Percentiles rank a stretch among this genome's conserved stretches.
Conservation (phyloP, 53 echinoderm and acorn worm species). For the Mesocentrotus franciscanus region DNA sequence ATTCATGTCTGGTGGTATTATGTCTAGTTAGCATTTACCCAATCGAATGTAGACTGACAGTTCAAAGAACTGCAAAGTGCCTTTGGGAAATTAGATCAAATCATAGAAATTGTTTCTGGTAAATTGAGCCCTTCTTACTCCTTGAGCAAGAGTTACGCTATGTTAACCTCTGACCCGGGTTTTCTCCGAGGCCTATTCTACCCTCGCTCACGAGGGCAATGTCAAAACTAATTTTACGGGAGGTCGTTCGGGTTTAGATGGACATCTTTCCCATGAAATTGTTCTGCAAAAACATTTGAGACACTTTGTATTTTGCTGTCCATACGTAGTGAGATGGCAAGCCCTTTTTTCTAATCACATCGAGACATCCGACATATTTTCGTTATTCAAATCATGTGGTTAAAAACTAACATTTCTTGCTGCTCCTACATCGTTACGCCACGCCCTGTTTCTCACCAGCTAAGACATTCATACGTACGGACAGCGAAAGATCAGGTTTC, state of each 20-base stretch:
- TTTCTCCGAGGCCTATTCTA: background rate
- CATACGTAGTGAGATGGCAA: too few relatives aligned
- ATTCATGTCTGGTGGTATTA: background rate
- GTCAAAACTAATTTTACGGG: background rate
- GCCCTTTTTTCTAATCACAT: too few relatives aligned
- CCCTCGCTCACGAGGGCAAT: background rate
- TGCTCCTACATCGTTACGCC: too few relatives aligned
- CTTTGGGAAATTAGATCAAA: slow-evolving; percentile 50
- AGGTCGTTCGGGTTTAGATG: background rate
- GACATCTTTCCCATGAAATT: background rate
- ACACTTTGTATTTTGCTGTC: too few relatives aligned
- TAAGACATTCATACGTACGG: too few relatives aligned
- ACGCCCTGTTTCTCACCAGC: too few relatives aligned
- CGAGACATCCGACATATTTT: too few relatives aligned
- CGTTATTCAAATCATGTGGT: too few relatives aligned
- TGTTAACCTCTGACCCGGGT: slow-evolving; percentile 24
- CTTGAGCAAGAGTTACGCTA: slow-evolving; percentile 26
- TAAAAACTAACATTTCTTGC: too few relatives aligned
- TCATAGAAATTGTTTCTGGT: slow-evolving; percentile 25
- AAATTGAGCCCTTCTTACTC: slow-evolving; percentile 13
- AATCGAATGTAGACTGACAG: slow-evolving; percentile 25
- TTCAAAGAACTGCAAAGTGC: slow-evolving; percentile 23
- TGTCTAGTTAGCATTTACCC: slow-evolving; percentile 17
- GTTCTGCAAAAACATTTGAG: too few relatives aligned
- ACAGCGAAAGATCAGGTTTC: background rate